Evolutionary conservation across 92 coral and sea anemone genomes (phyloP).

Genomic region (Paragorgia papillata): DNA sequence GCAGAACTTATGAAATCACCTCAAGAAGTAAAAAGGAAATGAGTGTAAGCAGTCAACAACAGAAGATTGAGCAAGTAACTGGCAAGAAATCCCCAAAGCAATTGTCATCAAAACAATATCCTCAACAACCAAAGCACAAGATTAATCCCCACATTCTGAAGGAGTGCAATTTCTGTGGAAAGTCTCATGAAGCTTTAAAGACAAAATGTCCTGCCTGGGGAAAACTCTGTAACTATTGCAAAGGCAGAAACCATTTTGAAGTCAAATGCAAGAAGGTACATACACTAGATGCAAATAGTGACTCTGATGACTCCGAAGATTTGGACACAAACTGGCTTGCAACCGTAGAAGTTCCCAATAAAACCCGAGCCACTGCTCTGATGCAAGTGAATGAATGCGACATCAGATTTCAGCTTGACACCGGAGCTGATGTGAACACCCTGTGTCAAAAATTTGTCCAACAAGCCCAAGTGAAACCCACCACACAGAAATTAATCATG

Average conservation of each 20-base stretch:
- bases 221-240: no score
- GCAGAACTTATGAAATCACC: no score
- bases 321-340: slow-evolving; percentile 55
- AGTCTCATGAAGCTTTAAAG: slow-evolving; percentile 7
- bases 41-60: not conserved
- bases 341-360: slow-evolving; percentile 16
- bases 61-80: not conserved
- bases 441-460: slow-evolving; percentile 45
- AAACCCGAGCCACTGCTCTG: slow-evolving; percentile 36
- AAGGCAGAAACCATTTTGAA: slow-evolving; percentile 52
- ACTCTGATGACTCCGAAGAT: slow-evolving; percentile 37
- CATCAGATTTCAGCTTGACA: slow-evolving; percentile 59
- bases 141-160: no score
- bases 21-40: no score
- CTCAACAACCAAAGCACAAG: no score
- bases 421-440: slow-evolving; percentile 53
- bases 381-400: slow-evolving; percentile 44
- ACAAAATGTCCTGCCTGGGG: no score
- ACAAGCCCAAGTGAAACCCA: slow-evolving; percentile 39
- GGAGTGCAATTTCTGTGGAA: slow-evolving; percentile 37
- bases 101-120: not conserved
- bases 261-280: slow-evolving; percentile 45
- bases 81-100: not conserved
- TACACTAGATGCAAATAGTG: not conserved
- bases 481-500: slow-evolving; percentile 35